These are phyloP conservation scores for Penaeus monodon DNA, from an alignment of 2,888 invertebrate genomes.

Conservation along the genomic window DNA sequence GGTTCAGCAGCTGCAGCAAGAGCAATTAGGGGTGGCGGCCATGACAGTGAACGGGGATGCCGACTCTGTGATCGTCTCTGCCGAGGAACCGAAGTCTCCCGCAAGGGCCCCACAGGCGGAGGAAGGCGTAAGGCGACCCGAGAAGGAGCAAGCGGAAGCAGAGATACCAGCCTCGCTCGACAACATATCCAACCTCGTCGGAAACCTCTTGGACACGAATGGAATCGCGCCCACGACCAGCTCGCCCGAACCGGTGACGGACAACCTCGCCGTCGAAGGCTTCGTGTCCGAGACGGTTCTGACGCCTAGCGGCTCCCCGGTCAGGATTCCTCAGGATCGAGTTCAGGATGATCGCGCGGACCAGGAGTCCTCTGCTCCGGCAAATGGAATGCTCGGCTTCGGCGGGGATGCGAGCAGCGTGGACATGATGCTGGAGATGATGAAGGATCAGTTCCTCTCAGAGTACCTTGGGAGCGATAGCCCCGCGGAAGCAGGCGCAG, in stretches of 20 bases:
- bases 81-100: too few species aligned
- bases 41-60: too few species aligned
- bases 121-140: too few species aligned
- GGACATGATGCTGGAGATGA: constrained; percentile 32
- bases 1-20: constrained; percentile 38
- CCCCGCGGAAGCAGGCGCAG: not conserved
- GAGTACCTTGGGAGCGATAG: constrained; percentile 30
- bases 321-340: too few species aligned
- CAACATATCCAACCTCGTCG: not conserved
- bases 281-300: constrained; percentile 2
- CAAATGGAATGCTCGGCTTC: too few species aligned
- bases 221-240: not conserved
- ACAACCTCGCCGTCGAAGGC: constrained; percentile 22
- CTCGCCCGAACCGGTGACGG: not conserved
- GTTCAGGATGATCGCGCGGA: not conserved
- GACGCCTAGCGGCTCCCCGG: not conserved
- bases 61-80: too few species aligned
- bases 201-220: not conserved
- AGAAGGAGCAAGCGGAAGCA: too few species aligned
- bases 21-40: constrained; percentile 12
- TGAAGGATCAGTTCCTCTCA: constrained; percentile 43
- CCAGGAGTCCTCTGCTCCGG: too few species aligned
- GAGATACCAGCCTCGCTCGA: constrained; percentile 3
- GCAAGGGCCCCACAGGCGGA: too few species aligned
- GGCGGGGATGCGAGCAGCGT: constrained; percentile 1